Percentiles rank a stretch among this genome's conserved stretches.
Evolutionary conservation across 2,797 vertebrate species (phyloP).

Genomic region (Clarias laeviceps): DNA sequence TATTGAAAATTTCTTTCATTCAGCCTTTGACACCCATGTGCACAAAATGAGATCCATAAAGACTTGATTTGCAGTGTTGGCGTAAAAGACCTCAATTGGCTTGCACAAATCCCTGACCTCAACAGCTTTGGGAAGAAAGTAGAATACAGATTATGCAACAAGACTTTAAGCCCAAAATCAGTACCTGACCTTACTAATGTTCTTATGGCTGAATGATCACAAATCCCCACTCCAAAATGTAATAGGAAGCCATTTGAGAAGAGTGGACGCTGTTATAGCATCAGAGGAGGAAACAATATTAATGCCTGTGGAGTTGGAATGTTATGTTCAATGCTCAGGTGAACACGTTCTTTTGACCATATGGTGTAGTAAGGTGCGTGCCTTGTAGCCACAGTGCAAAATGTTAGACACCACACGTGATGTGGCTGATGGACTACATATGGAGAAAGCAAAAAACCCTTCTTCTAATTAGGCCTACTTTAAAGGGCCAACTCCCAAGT

Average conservation of each 20-base stretch:
- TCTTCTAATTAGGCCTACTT: background rate
- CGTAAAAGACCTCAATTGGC: background rate
- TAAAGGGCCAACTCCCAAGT: background rate
- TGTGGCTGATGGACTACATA: background rate
- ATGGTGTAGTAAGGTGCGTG: too few relatives aligned
- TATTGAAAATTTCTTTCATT: background rate
- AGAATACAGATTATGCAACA: background rate
- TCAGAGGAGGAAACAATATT: too few relatives aligned
- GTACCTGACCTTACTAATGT: background rate
- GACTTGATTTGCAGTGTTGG: background rate
- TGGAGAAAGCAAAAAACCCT: background rate
- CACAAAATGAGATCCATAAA: background rate
- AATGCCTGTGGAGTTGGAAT: background rate
- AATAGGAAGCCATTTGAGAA: background rate
- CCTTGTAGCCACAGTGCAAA: background rate
- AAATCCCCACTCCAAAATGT: background rate
- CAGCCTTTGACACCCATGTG: background rate
- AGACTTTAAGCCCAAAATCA: background rate
- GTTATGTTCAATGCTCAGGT: background rate
- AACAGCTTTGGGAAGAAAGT: background rate
- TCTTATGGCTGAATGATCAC: background rate
- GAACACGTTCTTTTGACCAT: background rate
- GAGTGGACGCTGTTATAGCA: background rate
- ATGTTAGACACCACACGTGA: background rate
- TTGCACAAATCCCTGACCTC: background rate